Evolutionary conservation across 2,113 vertebrate genomes (phyloP), one percentile per base, ranked within the genome.

Genomic region (Halichoeres trimaculatus): DNA sequence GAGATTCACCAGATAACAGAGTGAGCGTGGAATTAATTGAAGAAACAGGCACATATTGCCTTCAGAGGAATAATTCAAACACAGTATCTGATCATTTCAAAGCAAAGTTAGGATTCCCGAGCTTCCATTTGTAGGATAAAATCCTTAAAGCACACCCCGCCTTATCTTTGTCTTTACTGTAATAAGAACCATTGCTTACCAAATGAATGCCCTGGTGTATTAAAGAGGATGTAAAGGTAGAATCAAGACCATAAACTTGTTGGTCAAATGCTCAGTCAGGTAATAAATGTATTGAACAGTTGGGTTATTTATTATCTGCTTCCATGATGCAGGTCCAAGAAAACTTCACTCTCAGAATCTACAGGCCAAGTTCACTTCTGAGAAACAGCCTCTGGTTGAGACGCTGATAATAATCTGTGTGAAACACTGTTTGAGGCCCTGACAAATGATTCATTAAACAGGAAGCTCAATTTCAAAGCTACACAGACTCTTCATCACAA

Each of bases 381-480:
- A 7, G 4, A 1, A n/a, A 7, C 45, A 3, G 19, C 8, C 43
- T 10, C 19, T n/a, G 45, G 45, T 20, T 3, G 2, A n/a, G 35
- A 52, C 17, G 17, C 16, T 65, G 23, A 59, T 53, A 26, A 26
- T 67, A 4, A 41, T 38, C 59, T 35, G 16, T n/a, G 30, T 2
- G 45, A 34, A 59, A 20, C 12, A 22, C 23, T 13, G 20, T 36
- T 35, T 22, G 48, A 62, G 3, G 30, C 34, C 57, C 3, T 41
- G 35, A 13, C 65, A 59, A n/a, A 57, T 55, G 47, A 19, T 54
- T 55, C 58, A 62, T 77, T 65, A 45, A 16, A 38, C 73, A 79
- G 56, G 24, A 64, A 70, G 45, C 24, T 0, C 17, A 57, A 53
- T 48, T 70, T 73, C 24, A 34, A 57, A 64, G 26, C 11, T 38